phyloP scores from a whole-genome alignment of 2,888 invertebrate species.

The Dioctria rufipes region DNA sequence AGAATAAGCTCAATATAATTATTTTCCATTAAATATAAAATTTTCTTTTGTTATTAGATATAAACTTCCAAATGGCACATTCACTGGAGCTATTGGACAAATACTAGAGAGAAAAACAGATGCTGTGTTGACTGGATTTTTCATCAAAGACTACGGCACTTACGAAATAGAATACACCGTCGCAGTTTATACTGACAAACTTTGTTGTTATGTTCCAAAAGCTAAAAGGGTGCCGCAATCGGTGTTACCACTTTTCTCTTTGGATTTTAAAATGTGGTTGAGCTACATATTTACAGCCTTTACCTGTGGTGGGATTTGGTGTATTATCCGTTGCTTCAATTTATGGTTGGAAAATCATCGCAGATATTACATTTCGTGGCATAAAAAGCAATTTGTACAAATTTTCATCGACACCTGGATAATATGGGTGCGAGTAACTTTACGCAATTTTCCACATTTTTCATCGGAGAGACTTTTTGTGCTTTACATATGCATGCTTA shows the following conservation, averaged over 20 bases:
- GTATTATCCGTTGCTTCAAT: conserved; percentile 60
- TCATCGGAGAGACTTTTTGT: conserved; percentile 69
- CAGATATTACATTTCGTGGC: not conserved
- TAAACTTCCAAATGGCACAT: conserved; percentile 67
- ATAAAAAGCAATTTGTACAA: conserved; percentile 58
- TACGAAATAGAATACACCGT: conserved; percentile 68
- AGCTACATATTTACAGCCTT: conserved; percentile 65
- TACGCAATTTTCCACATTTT: conserved; percentile 67
- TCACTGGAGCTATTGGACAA: conserved; percentile 68
- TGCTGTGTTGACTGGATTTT: conserved; percentile 69
- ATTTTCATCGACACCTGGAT: conserved; percentile 68
- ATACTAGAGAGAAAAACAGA: conserved; percentile 67
- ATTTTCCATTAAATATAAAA: no score
- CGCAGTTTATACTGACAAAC: conserved; percentile 68
- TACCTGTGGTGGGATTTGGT: conserved; percentile 65
- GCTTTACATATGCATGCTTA: conserved; percentile 67
- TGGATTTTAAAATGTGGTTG: conserved; percentile 68
- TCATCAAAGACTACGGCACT: conserved; percentile 70
- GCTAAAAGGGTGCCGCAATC: conserved; percentile 69
- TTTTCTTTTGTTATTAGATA: conserved; percentile 61
- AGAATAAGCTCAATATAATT: no score
- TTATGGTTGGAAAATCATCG: conserved; percentile 5
- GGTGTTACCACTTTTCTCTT: conserved; percentile 68
- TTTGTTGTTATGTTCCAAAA: conserved; percentile 70
- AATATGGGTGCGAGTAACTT: conserved; percentile 67